Percentiles rank a stretch among this genome's conserved stretches.
phyloP scores from a whole-genome alignment of 2,113 vertebrate genomes.

The Carassius carassius region DNA sequence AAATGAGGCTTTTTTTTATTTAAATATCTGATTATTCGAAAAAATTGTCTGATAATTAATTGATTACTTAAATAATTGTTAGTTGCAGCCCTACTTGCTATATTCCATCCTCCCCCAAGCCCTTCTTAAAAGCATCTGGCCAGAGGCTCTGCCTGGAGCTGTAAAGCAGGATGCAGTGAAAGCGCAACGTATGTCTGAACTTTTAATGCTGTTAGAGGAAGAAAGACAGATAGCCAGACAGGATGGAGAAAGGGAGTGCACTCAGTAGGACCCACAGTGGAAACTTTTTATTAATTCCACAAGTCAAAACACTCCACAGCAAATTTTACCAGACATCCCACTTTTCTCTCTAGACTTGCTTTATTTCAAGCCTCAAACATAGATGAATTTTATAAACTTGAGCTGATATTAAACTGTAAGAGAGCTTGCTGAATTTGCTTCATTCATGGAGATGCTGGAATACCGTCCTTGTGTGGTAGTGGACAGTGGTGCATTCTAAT shows the following conservation, averaged over 20 bases:
- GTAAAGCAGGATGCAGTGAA: conserved; percentile 32
- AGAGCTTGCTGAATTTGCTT: background rate
- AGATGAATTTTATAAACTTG: background rate
- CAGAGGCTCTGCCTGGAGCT: conserved; percentile 6
- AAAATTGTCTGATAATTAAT: no score
- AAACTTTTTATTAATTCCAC: conserved; percentile 40
- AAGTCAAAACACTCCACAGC: background rate
- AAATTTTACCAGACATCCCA: conserved; percentile 21
- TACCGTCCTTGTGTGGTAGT: background rate
- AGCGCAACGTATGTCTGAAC: conserved; percentile 51
- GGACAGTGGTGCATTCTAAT: background rate
- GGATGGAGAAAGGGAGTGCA: conserved; percentile 26
- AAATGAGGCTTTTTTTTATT: no score
- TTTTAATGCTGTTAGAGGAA: conserved; percentile 52
- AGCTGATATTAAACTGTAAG: background rate
- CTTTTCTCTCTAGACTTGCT: conserved; percentile 14
- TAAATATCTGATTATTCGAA: no score
- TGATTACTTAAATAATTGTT: no score
- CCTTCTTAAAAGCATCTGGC: conserved; percentile 25
- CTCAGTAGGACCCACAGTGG: conserved; percentile 34
- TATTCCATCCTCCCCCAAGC: background rate
- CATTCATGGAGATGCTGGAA: background rate
- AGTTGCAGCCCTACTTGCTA: background rate
- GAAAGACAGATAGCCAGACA: conserved; percentile 39
- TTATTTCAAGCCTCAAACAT: background rate